Evolutionary conservation across 2,888 invertebrate species (phyloP).

Genomic region (Camptogramma bilineatum): DNA sequence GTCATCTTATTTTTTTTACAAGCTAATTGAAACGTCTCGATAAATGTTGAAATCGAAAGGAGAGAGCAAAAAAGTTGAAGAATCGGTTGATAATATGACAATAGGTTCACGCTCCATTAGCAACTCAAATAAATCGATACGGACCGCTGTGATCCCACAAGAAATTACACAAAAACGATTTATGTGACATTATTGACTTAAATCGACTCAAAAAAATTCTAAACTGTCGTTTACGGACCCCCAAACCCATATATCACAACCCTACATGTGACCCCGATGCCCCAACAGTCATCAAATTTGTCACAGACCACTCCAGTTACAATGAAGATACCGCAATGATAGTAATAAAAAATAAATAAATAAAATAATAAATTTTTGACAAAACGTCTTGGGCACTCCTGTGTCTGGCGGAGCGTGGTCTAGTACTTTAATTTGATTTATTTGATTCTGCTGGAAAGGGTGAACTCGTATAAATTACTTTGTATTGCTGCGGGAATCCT

Average conservation of each 20-base stretch:
- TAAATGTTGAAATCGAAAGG: constrained; percentile 23
- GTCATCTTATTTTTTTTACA: too few relatives aligned
- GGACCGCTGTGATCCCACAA: constrained; percentile 65
- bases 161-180: constrained; percentile 71
- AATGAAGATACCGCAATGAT: constrained; percentile 75
- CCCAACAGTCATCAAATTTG: constrained; percentile 84
- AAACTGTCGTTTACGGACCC: constrained; percentile 77
- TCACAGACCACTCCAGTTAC: constrained; percentile 83
- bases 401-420: constrained; percentile 73
- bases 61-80: constrained; percentile 9
- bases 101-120: constrained; percentile 70
- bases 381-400: constrained; percentile 85
- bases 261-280: constrained; percentile 79
- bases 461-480: constrained; percentile 74
- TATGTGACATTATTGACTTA: constrained; percentile 74
- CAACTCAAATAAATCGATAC: constrained; percentile 58
- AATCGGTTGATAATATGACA: constrained; percentile 46
- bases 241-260: constrained; percentile 77
- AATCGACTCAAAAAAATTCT: constrained; percentile 80
- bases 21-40: constrained; percentile 12
- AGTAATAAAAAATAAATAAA: constrained; percentile 82
- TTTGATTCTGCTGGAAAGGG: constrained; percentile 79
- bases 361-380: constrained; percentile 85
- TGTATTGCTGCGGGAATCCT: constrained; percentile 55
- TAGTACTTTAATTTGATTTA: constrained; percentile 84